A percentile compares a stretch with the other conserved stretches of the same genome.
These are phyloP conservation scores for Holacanthus passer DNA, from an alignment of 2,113 vertebrate genomes.

Conservation along the genomic window DNA sequence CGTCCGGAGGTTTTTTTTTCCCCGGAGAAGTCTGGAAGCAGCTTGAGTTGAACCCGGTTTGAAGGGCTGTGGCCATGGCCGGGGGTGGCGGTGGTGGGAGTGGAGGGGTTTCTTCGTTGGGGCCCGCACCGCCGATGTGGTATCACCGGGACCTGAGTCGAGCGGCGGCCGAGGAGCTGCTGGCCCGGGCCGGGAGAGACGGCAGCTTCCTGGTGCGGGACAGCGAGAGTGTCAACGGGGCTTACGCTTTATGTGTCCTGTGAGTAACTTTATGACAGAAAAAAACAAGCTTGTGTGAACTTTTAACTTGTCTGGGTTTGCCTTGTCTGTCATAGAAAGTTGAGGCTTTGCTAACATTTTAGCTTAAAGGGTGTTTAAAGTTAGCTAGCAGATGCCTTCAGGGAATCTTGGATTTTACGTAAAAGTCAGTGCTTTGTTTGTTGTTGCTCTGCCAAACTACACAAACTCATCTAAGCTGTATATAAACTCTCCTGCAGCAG, in stretches of 20 bases:
- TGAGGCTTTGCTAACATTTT: neutral
- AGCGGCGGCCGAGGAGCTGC: slow-evolving; percentile 92
- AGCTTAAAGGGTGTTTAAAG: neutral
- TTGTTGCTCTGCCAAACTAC: slow-evolving; percentile 5
- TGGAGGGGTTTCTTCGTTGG: slow-evolving; percentile 76
- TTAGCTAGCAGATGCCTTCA: neutral
- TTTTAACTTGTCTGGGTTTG: neutral
- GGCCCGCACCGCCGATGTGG: slow-evolving; percentile 87
- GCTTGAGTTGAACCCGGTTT: slow-evolving; percentile 64
- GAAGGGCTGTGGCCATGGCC: slow-evolving; percentile 84
- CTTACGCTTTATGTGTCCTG: slow-evolving; percentile 93
- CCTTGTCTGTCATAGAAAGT: neutral
- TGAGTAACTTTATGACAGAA: slow-evolving; percentile 82
- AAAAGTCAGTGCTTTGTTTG: neutral
- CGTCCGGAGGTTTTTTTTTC: slow-evolving; percentile 31
- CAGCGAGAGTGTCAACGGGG: slow-evolving; percentile 94
- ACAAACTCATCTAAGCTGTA: neutral
- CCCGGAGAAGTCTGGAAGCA: slow-evolving; percentile 61
- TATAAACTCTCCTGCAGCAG: slow-evolving; percentile 3
- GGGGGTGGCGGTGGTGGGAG: slow-evolving; percentile 80
- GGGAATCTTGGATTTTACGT: neutral
- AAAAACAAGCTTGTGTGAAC: neutral
- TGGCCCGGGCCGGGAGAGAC: slow-evolving; percentile 92
- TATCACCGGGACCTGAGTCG: slow-evolving; percentile 96
- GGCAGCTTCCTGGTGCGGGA: slow-evolving; percentile 97